Conservation (phyloP, 2,113 vertebrate genomes). For the Jacana jacana region DNA sequence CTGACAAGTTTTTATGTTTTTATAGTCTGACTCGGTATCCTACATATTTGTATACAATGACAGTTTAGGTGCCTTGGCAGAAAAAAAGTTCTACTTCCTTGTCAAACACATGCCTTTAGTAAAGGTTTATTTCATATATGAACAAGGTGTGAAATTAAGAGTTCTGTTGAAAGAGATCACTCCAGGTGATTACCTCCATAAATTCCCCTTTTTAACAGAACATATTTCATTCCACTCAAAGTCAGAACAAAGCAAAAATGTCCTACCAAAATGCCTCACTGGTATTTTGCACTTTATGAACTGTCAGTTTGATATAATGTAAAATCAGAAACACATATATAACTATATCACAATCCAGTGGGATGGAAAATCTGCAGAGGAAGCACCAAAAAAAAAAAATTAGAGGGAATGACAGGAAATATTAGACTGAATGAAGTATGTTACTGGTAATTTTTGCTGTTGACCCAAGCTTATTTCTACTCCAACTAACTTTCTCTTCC, state of each 20-base stretch:
- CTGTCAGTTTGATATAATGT: slow-evolving; percentile 25
- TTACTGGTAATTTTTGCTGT: background rate
- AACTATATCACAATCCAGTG: background rate
- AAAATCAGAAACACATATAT: slow-evolving; percentile 32
- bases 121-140: background rate
- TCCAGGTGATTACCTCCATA: slow-evolving; percentile 7
- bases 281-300: slow-evolving; percentile 42
- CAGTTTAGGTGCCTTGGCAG: background rate
- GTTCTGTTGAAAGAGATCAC: slow-evolving; percentile 3
- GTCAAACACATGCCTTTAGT: background rate
- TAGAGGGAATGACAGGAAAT: background rate
- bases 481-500: background rate
- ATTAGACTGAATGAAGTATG: background rate
- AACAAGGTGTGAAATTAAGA: slow-evolving; percentile 26
- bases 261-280: slow-evolving; percentile 16
- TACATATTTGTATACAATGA: background rate
- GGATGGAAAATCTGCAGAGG: slow-evolving; percentile 33
- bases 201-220: slow-evolving; percentile 19
- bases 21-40: background rate
- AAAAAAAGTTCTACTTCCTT: background rate
- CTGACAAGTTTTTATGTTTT: background rate
- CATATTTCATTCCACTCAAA: slow-evolving; percentile 7
- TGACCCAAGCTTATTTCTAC: background rate
- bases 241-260: slow-evolving; percentile 28
- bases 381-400: background rate